Evolutionary conservation across 2,888 invertebrate species (phyloP).

Genomic region (Selenia dentaria): DNA sequence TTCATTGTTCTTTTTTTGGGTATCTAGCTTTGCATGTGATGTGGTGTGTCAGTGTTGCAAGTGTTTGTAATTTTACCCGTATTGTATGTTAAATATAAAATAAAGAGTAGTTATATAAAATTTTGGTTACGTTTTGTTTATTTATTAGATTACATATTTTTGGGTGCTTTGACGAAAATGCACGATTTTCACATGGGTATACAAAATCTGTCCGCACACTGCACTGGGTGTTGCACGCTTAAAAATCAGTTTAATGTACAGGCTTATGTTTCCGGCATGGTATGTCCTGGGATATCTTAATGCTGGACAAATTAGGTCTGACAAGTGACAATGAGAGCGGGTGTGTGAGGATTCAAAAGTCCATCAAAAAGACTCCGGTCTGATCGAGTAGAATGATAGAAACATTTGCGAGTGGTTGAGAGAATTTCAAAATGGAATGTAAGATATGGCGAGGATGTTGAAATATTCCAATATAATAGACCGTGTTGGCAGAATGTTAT

Average conservation of each 20-base stretch:
- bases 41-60: constrained; percentile 25
- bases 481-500: constrained; percentile 18
- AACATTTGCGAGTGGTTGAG: too few relatives aligned
- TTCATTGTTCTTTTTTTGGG: constrained; percentile 32
- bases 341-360: constrained; percentile 5
- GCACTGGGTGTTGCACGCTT: constrained; percentile 77
- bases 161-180: constrained; percentile 44
- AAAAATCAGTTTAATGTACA: constrained; percentile 52
- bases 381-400: not conserved
- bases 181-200: constrained; percentile 54
- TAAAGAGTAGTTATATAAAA: not conserved
- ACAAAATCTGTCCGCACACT: constrained; percentile 46
- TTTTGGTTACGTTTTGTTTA: not conserved
- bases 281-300: constrained; percentile 51
- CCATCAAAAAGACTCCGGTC: not conserved
- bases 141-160: not conserved
- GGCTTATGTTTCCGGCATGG: constrained; percentile 65
- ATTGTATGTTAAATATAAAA: not conserved
- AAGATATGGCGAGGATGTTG: constrained; percentile 4
- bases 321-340: constrained; percentile 1
- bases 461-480: constrained; percentile 21
- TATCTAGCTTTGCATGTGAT: constrained; percentile 33
- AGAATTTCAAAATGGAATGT: constrained; percentile 3
- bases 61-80: not conserved
- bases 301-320: constrained; percentile 54